These are phyloP conservation scores for Amphiprion percula DNA, from an alignment of 2,113 vertebrate genomes.

Conservation along the genomic window DNA sequence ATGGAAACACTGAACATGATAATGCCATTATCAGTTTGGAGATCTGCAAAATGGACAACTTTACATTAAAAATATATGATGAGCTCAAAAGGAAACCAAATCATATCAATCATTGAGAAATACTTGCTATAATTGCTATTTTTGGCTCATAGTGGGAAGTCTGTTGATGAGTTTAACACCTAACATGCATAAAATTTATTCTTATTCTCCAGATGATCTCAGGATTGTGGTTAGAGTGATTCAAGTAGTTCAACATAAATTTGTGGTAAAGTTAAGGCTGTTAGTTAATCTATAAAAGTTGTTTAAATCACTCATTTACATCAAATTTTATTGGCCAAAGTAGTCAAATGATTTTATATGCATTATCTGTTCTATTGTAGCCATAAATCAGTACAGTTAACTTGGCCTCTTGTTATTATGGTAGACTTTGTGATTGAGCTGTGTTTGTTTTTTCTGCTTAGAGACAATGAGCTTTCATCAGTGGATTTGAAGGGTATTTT, in stretches of 20 bases:
- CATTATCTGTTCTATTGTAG: constrained; percentile 27
- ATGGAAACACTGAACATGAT: constrained; percentile 3
- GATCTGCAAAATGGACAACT: constrained; percentile 5
- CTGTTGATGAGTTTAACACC: constrained; percentile 2
- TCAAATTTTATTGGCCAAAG: constrained; percentile 29
- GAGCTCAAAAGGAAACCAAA: constrained; percentile 14
- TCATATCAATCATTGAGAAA: constrained; percentile 6
- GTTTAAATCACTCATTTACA: constrained; percentile 9
- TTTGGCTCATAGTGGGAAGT: neutral
- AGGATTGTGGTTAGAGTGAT: constrained; percentile 51
- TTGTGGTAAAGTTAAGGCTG: constrained; percentile 4
- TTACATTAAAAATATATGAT: constrained; percentile 18
- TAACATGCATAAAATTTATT: constrained; percentile 28
- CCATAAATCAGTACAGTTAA: constrained; percentile 29
- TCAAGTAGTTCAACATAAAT: constrained; percentile 15
- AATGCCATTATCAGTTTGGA: constrained; percentile 11
- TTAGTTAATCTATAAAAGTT: constrained; percentile 11
- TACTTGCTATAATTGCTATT: constrained; percentile 21
- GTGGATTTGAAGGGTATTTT: constrained; percentile 49
- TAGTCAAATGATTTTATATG: neutral
- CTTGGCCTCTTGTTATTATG: constrained; percentile 26
- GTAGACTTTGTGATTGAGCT: constrained; percentile 27
- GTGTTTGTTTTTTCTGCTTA: constrained; percentile 44
- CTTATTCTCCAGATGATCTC: constrained; percentile 52
- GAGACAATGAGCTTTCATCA: constrained; percentile 35